Percentiles rank a stretch among this genome's conserved stretches.
Conservation (phyloP, 2,797 vertebrate species). For the Diglossa cyanea region DNA sequence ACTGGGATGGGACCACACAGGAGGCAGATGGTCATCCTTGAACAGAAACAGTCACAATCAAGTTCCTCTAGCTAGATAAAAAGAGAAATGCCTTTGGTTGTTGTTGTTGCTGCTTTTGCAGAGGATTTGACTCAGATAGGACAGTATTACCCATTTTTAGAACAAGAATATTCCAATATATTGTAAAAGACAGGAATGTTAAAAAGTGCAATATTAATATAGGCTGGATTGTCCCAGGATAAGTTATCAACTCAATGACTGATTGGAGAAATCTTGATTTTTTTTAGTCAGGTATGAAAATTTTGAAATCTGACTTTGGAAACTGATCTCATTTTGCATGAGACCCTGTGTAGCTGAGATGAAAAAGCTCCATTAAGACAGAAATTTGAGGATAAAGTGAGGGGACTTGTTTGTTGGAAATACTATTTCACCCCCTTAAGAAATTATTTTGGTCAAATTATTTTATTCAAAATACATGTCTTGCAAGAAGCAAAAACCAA, state of each 20-base stretch:
- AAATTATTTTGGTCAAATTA: not conserved
- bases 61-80: not conserved
- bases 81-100: not conserved
- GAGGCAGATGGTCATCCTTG: not conserved
- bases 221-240: not conserved
- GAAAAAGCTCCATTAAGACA: not conserved
- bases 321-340: not conserved
- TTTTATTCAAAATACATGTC: not conserved
- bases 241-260: not conserved
- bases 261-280: not conserved
- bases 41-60: not conserved
- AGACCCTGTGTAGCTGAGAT: not conserved
- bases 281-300: not conserved
- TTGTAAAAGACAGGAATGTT: not conserved
- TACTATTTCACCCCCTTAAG: not conserved
- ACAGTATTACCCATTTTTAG: not conserved
- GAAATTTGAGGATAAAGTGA: not conserved
- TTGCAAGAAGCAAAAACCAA: not conserved
- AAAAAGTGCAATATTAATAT: not conserved
- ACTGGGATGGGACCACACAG: rapidly evolving
- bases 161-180: not conserved
- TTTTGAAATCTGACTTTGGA: not conserved
- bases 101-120: not conserved
- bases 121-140: not conserved
- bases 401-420: not conserved